Base-by-base conservation (phyloP, 1,140 invertebrate species). In the Brachionus rotundiformis region DNA sequence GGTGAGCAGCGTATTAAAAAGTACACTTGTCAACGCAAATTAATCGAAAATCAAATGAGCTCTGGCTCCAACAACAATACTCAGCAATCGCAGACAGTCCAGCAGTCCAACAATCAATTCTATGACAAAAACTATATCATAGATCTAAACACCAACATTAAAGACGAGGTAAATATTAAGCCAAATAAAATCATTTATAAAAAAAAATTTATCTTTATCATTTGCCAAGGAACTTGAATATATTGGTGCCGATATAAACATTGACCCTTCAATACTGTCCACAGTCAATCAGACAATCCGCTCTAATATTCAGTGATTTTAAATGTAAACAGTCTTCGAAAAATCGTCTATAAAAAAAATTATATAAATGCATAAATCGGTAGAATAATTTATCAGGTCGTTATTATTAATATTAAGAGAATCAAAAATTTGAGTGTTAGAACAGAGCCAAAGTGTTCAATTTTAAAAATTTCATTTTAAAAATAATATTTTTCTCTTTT, bases 1-100 rank as follows among this genome's bases (percentile, higher is more conserved):
- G 76, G 76, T 13, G 76, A 79, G 25, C 76, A 79, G 36, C 76
- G 76, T 33, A 23, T 79, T 5, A 79, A 79, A 79, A 79, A 79
- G 25, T 63, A 79, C 36, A 54, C 76, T n/a, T 29, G 44, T 59
- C 76, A 79, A 59, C 47, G 76, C n/a, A 79, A 79, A 29, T 19
- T 79, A 39, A 39, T 79, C 11, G 76, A 79, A 41, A 79, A 41
- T 39, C 47, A 54, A 79, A 77, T 54, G 0, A 47, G 19, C n/a
- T 33, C 44, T n/a, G 16, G 8, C 16, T 23, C 19, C 1, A 63
- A 59, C 33, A 59, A 4, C 13, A 77, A 47, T 33, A 77, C 44
- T 29, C 75, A 47, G 19, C 76, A 79, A 54, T 36, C 33, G 7
- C 13, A n/a, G 4, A 44, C 47, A 75, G 25, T 25, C 16, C 71